Conservation (phyloP, 2,797 vertebrate genomes). For the Argyrosomus regius region DNA sequence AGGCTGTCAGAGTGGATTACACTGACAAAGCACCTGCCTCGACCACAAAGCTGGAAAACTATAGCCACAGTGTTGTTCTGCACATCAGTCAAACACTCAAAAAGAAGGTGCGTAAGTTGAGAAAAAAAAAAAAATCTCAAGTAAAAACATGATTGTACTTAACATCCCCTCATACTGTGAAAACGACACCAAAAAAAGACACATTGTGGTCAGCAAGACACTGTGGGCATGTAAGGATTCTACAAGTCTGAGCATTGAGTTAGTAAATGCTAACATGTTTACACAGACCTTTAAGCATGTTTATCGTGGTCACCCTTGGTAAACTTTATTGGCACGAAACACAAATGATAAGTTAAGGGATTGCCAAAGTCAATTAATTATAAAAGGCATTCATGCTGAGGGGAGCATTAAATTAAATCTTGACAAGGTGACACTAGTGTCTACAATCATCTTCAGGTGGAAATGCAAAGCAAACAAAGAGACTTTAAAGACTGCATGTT, state of each 20-base stretch:
- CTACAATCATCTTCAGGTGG: background rate
- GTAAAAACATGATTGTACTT: background rate
- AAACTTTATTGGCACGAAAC: background rate
- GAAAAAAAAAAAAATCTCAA: background rate
- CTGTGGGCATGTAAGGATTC: background rate
- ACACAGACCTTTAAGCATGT: background rate
- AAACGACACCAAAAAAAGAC: background rate
- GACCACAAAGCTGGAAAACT: conserved; percentile 33
- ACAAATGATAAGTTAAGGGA: background rate
- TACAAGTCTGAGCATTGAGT: background rate
- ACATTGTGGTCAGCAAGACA: background rate
- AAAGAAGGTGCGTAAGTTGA: background rate
- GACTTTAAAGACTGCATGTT: background rate
- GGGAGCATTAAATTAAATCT: background rate
- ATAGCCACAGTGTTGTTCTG: conserved; percentile 60
- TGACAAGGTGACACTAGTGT: background rate
- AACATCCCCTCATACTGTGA: background rate
- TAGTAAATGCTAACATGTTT: background rate
- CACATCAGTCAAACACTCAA: conserved; percentile 39
- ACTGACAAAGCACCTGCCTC: conserved; percentile 56
- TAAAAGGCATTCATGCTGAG: background rate
- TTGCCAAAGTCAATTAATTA: conserved; percentile 3
- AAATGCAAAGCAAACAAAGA: background rate
- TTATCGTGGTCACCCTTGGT: background rate
- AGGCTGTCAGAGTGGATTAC: conserved; percentile 74